Evolutionary conservation across 1,140 invertebrate species (phyloP).

Genomic region (Ridgeia piscesae): DNA sequence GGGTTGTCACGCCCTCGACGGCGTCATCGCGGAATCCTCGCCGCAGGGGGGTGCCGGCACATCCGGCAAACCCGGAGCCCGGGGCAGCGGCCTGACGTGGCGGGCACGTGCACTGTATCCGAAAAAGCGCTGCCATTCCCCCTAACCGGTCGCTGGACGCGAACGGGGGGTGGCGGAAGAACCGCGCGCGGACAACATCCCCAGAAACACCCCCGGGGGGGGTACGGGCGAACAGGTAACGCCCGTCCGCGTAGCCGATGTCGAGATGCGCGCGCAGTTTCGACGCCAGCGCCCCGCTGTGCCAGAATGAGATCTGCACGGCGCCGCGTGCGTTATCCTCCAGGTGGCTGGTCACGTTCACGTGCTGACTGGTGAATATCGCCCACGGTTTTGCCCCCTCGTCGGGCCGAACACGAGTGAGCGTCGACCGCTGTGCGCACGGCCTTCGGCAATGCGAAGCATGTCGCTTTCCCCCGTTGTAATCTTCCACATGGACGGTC

Average conservation of each 20-base stretch:
- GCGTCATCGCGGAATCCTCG: no score
- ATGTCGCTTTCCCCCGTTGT: background rate
- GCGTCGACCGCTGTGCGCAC: background rate
- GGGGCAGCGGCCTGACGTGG: no score
- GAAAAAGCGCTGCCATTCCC: no score
- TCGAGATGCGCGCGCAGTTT: background rate
- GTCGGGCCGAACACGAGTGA: conserved; percentile 7
- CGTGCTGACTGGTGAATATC: conserved; percentile 4
- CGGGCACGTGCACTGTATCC: no score
- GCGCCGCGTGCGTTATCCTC: background rate
- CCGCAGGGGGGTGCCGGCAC: no score
- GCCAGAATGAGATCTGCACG: background rate
- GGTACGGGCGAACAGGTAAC: background rate
- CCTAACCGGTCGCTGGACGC: no score
- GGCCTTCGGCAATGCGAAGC: background rate
- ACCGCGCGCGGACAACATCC: background rate
- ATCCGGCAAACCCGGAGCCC: no score
- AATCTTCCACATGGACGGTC: background rate
- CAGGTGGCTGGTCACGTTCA: background rate
- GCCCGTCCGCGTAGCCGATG: conserved; percentile 1
- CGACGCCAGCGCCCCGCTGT: background rate
- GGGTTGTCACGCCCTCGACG: no score
- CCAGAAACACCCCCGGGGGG: background rate
- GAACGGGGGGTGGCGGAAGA: background rate
- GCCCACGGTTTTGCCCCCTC: background rate